Conservation (phyloP, 2,797 vertebrate genomes). For the Cichlasoma orientale region DNA sequence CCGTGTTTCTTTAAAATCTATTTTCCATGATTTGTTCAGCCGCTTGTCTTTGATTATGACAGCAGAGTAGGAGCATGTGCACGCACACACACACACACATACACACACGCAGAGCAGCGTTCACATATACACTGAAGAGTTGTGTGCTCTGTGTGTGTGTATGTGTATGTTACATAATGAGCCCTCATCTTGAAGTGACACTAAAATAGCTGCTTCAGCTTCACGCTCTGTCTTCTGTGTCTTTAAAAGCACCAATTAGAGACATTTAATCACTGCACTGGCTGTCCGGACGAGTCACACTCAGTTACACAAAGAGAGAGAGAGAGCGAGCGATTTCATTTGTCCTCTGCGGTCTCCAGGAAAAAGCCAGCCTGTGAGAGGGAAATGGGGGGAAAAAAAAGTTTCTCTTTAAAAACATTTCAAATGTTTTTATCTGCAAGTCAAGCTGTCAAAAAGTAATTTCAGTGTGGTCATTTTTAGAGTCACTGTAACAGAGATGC, state of each 20-base stretch:
- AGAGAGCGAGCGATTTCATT: neutral
- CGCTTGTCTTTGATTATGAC: constrained; percentile 18
- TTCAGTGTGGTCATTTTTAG: neutral
- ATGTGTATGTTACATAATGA: constrained; percentile 44
- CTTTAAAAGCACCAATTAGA: constrained; percentile 71
- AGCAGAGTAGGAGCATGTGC: neutral
- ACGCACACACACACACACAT: neutral
- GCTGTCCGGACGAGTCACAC: constrained; percentile 26
- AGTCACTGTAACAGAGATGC: neutral
- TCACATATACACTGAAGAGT: neutral
- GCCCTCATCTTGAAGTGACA: constrained; percentile 47
- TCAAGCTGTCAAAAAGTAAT: neutral
- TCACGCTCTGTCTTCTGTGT: constrained; percentile 43
- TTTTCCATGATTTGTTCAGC: constrained; percentile 2
- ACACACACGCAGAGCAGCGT: neutral
- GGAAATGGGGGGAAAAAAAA: neutral
- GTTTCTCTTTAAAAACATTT: neutral
- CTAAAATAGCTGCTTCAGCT: constrained; percentile 59
- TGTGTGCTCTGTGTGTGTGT: neutral
- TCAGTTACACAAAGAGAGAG: neutral
- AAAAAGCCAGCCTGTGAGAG: neutral
- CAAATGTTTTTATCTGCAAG: neutral
- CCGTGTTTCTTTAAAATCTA: neutral
- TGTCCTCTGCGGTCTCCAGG: constrained; percentile 1
- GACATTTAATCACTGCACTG: constrained; percentile 59